Base-by-base conservation (phyloP, 37 sponge, comb jelly and placozoan species). In the Chondrilla cf. caribensis region DNA sequence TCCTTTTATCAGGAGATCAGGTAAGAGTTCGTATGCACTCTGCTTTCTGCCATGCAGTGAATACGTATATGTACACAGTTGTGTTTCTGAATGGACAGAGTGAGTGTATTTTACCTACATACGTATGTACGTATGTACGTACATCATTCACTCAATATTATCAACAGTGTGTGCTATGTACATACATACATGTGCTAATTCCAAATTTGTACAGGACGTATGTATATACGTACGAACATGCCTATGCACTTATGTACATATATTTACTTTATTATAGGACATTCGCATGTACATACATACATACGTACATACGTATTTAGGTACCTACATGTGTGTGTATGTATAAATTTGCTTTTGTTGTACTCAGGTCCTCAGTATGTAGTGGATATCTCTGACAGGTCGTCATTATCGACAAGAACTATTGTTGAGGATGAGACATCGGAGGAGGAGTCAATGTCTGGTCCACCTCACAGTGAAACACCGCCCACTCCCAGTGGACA, bases 1-100 rank as follows among this genome's bases (percentile, higher is more conserved):
- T 15, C 87, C 89, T 22, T 80, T 86, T 76, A 37, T 83, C 5
- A 58, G 37, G 60, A 19, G 39, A 31, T 58, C 22, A 80, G 81
- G 81, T 80, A 36, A 3, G 15, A 58, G 42, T 37, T 41, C 40
- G 42, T 60, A 24, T 19, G 18, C 15, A 21, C 31, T 78, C 25
- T 15, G 47, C 39, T 78, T n/a, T n/a, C n/a, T n/a, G n/a, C n/a
- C 25, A 7, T 26, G 11, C n/a, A n/a, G 79, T 78, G 54, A 51
- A 57, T 78, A 21, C 73, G n/a, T 72, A 19, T 47, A 11, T 47
- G 11, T 47, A 47, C 11, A 47, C 42, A 67, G 1, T 26, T 17
- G 29, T 26, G 1, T 6, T 26, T 8, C 31, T 4, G 29, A 1
- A 33, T n/a, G n/a, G n/a, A n/a, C n/a, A n/a, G n/a, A n/a, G 22